Evolutionary conservation across 2,888 invertebrate genomes (phyloP).

Genomic region (Diaprepes abbreviatus): DNA sequence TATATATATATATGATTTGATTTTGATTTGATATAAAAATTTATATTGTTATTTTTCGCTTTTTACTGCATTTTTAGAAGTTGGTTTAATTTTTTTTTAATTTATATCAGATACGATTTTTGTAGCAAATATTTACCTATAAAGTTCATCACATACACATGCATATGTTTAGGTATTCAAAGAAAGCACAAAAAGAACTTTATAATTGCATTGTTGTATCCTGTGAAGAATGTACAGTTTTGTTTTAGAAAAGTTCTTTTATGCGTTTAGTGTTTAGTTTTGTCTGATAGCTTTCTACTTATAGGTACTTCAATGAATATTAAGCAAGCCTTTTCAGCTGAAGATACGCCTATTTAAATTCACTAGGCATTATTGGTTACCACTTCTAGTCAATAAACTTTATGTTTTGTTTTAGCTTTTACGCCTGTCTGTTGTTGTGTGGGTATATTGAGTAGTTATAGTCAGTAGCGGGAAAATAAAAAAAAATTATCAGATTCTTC

Average conservation of each 20-base stretch:
- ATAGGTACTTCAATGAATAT: conserved; percentile 35
- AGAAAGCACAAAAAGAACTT: neutral
- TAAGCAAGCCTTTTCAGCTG: conserved; percentile 18
- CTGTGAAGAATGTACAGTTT: conserved; percentile 11
- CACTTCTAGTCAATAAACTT: conserved; percentile 19
- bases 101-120: no score
- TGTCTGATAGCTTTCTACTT: conserved; percentile 27
- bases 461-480: no score
- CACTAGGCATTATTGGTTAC: conserved; percentile 19
- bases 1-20: no score
- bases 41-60: no score
- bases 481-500: no score
- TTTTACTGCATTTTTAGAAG: no score
- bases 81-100: no score
- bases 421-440: neutral
- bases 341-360: conserved; percentile 23
- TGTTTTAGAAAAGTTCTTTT: conserved; percentile 23
- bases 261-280: conserved; percentile 15
- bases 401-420: conserved; percentile 12
- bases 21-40: no score
- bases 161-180: neutral
- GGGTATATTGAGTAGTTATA: neutral
- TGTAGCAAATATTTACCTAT: neutral
- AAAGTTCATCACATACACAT: no score
- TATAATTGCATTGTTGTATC: conserved; percentile 22